Conservation (phyloP, 2,797 vertebrate genomes). For the Paguma larvata region DNA sequence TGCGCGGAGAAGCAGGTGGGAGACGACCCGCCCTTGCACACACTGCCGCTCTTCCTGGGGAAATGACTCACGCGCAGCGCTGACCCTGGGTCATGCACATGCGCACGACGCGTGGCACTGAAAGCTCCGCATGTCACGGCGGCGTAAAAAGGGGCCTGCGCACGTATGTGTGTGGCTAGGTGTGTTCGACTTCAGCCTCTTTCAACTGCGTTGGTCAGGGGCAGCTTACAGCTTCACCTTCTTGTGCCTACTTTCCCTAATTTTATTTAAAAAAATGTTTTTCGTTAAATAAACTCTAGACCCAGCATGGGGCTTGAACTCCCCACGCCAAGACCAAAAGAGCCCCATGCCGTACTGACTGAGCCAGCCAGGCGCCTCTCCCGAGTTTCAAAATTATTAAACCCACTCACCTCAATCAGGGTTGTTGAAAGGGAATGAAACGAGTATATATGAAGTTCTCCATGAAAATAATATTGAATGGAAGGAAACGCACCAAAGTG, state of each 20-base stretch:
- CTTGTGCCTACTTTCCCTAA: not conserved
- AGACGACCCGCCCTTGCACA: not conserved
- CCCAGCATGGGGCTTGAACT: not conserved
- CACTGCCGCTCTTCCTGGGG: not conserved
- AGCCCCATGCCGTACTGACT: not conserved
- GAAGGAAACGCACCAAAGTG: slow-evolving; percentile 43
- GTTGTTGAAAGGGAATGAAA: not conserved
- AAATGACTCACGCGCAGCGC: fast-evolving
- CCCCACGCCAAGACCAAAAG: not conserved
- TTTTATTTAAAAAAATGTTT: not conserved
- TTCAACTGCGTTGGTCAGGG: not conserved
- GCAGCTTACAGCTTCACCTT: not conserved
- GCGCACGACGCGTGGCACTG: not conserved
- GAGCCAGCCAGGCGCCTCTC: not conserved
- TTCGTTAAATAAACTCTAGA: not conserved
- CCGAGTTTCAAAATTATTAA: slow-evolving; percentile 60
- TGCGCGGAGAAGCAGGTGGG: not conserved
- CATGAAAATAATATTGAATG: not conserved
- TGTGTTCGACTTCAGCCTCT: not conserved
- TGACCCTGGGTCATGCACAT: not conserved
- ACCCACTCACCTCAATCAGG: not conserved
- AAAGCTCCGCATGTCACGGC: not conserved
- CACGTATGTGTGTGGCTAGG: not conserved
- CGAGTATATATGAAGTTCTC: slow-evolving; percentile 9
- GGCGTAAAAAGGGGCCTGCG: not conserved